These are phyloP conservation scores for Paracentrotus lividus DNA, from an alignment of 53 echinoderm and acorn worm genomes.

Conservation along the genomic window DNA sequence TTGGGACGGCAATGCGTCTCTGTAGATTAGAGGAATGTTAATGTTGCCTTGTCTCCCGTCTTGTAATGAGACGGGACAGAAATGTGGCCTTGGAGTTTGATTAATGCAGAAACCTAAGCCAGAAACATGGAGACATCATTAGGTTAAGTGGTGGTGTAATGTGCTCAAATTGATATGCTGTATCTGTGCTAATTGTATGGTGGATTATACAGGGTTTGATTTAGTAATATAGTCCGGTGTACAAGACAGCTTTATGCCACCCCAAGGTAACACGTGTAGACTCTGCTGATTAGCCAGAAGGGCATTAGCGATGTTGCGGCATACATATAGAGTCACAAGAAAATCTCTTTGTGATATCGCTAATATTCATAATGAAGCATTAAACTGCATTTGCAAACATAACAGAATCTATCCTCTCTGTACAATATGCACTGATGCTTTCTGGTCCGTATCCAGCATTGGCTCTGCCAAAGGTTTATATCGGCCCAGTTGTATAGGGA, in stretches of 20 bases:
- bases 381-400: too few species aligned
- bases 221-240: conserved; percentile 21
- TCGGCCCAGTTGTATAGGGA: too few species aligned
- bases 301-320: conserved; percentile 1
- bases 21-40: conserved; percentile 56
- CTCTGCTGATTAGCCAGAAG: not conserved
- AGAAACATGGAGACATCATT: conserved; percentile 48
- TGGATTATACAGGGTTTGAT: conserved; percentile 23
- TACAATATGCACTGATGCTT: too few species aligned
- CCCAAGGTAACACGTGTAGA: not conserved
- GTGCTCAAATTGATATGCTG: conserved; percentile 39
- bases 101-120: conserved; percentile 50
- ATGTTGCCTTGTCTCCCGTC: conserved; percentile 3
- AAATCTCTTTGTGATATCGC: too few species aligned
- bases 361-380: too few species aligned
- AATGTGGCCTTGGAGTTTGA: conserved; percentile 60
- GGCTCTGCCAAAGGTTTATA: too few species aligned
- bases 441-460: too few species aligned
- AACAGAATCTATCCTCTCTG: too few species aligned
- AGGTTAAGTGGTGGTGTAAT: conserved; percentile 49
- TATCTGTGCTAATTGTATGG: conserved; percentile 39
- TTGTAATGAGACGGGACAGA: conserved; percentile 53
- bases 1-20: conserved; percentile 3
- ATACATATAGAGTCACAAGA: too few species aligned
- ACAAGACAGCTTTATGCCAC: conserved; percentile 26